Evolutionary conservation across 1,140 invertebrate genomes (phyloP), one percentile per base, ranked within the genome.

Genomic region (Paraescarpia echinospica): DNA sequence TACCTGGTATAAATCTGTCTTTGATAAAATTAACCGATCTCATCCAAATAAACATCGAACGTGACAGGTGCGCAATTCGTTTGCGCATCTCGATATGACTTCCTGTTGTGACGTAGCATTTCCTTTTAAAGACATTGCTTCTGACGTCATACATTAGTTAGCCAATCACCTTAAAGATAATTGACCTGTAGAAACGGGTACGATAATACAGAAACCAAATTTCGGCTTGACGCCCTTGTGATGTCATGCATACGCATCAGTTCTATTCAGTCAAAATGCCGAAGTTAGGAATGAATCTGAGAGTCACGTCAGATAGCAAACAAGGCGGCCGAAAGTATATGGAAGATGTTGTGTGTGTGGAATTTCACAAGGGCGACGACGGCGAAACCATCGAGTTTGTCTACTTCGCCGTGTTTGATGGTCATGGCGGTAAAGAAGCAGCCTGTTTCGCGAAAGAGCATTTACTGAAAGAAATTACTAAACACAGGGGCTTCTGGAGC

Each of bases 301-400:
- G 48, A 34, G 48, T 92, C 33, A 33, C 33, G 22, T 34, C 33
- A 34, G 51, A 92, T 89, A 88, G 92, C 96, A 98, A 98, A 96
- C 99, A 99, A 97, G 99, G 99, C 94, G 98, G 98, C 93, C 97
- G 99, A 94, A 99, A 99, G 96, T 99, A 99, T 96, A 99, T 99
- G 99, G 99, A 99, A 97, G 99, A 99, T 97, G 98, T 98, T 96
- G 93, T 96, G 95, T 94, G 94, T 95, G 31, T 95, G 94, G 94
- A 33, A 77, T 77, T 77, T 77, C 98, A 99, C 96, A 98, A 99
- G 96, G 98, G 98, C 96, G 98, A 98, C 1, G 97, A 98, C 94
- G 98, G 98, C 96, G 97, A 98, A 95, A 97, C 97, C 33, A 77
- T 77, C 59, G 98, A 99, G 95, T 99, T 99, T 95, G 98, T 98